Conservation (phyloP, 1,140 invertebrate species). For the Aphelinus certus region DNA sequence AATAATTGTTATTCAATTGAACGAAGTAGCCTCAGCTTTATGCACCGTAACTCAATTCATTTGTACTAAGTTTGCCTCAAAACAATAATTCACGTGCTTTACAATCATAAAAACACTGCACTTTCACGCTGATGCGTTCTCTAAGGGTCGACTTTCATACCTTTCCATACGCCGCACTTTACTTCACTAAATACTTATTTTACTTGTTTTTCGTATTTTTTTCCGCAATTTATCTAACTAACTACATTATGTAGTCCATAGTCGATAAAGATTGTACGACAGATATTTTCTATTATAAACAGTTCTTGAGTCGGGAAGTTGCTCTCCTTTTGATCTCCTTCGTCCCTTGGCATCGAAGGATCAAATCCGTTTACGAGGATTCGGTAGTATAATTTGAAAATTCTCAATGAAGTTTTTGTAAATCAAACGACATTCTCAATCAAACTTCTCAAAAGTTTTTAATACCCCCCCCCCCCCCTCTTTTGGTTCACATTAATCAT, state of each 20-base stretch:
- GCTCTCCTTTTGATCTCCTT: conserved; percentile 39
- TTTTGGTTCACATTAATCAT: conserved; percentile 18
- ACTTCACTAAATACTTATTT: conserved; percentile 33
- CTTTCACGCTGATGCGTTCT: conserved; percentile 32
- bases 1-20: background rate
- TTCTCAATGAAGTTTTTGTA: background rate
- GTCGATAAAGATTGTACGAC: conserved; percentile 50
- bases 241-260: conserved; percentile 46
- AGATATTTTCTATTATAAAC: conserved; percentile 45
- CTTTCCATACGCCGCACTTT: conserved; percentile 40
- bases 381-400: conserved; percentile 6
- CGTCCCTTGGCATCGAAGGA: conserved; percentile 25
- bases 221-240: conserved; percentile 47
- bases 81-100: conserved; percentile 6
- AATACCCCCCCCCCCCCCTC: too few species aligned
- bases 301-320: conserved; percentile 42
- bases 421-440: background rate
- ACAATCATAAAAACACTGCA: conserved; percentile 16
- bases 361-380: conserved; percentile 37
- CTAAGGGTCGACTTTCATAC: conserved; percentile 14
- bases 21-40: background rate
- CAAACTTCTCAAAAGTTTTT: too few species aligned
- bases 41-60: conserved; percentile 2
- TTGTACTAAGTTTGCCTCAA: conserved; percentile 5
- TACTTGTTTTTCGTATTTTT: conserved; percentile 30